Base-by-base conservation (phyloP, 2,113 vertebrate genomes). In the Danionella cerebrum region DNA sequence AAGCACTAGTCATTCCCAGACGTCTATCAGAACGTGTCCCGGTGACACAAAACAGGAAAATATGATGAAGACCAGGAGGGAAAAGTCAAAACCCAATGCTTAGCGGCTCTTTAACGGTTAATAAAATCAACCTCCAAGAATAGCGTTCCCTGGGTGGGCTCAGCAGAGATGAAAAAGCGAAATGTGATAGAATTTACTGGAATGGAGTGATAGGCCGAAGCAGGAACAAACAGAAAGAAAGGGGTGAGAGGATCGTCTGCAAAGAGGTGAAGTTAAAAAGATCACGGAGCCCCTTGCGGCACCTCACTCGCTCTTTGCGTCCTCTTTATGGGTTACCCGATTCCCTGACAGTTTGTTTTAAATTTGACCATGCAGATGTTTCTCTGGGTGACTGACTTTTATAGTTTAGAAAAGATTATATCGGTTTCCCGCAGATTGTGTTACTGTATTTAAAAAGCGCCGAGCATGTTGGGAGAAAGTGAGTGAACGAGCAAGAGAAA, bases 331-430 rank as follows among this genome's bases (percentile, higher is more conserved):
- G 84, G 88, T 89, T 86, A 90, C 78, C 77, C 70, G 83, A 88
- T 83, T 85, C 88, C 81, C 83, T 80, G 85, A 88, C 87, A 89
- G 87, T 89, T 90, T 90, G 87, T 90, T 90, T 90, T 88, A 89
- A 88, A 89, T 89, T 87, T 88, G 87, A 88, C 84, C 85, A 58
- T 87, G 88, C 88, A 90, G 88, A 90, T 90, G 88, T 90, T 89
- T 87, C 86, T 88, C 72, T 76, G 86, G 88, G 86, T 89, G 89
- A 89, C 80, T 87, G 88, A 89, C 86, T 89, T 89, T 90, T 89
- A 90, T 89, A 84, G 89, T 89, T 89, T 86, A 83, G 89, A 88
- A 84, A 90, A 90, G 89, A 90, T 90, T 88, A 87, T 87, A 90
- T 89, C 87, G 84, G 85, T 87, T 89, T 88, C 86, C 82, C 73